Evolutionary conservation across 2,113 vertebrate species (phyloP).

Genomic region (Halcyon senegalensis): DNA sequence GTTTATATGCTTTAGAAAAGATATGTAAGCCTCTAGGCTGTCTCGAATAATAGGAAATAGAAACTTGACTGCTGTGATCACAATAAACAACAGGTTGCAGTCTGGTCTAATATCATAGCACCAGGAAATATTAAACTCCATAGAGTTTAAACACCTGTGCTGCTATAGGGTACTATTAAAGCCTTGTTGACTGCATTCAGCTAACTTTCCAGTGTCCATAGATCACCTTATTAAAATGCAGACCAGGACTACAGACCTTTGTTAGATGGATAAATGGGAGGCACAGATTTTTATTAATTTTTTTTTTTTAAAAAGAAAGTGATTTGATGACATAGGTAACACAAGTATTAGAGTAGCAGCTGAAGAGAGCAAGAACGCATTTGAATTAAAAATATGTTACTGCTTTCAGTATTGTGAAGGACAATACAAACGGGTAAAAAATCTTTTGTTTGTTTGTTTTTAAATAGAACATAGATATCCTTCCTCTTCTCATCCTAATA

Average conservation of each 20-base stretch:
- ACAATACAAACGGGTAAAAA: neutral
- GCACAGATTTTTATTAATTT: neutral
- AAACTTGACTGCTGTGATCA: neutral
- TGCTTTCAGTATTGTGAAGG: neutral
- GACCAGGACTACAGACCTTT: neutral
- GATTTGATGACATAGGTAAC: neutral
- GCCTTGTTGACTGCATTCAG: neutral
- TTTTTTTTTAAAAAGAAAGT: neutral
- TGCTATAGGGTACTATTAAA: neutral
- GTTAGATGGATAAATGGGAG: neutral
- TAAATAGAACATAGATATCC: neutral
- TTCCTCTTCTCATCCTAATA: neutral
- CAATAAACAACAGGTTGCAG: neutral
- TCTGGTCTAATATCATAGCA: neutral
- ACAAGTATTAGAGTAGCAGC: neutral
- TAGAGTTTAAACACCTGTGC: neutral
- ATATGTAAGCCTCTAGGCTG: neutral
- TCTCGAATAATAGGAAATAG: neutral
- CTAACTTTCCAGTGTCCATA: neutral
- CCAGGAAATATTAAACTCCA: neutral
- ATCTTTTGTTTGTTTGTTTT: neutral
- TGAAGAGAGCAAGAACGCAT: neutral
- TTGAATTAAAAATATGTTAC: neutral
- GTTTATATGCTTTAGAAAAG: neutral
- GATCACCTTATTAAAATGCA: neutral